These are phyloP conservation scores for Sebastes taczanowskii DNA, from an alignment of 2,797 vertebrate genomes.

Conservation along the genomic window DNA sequence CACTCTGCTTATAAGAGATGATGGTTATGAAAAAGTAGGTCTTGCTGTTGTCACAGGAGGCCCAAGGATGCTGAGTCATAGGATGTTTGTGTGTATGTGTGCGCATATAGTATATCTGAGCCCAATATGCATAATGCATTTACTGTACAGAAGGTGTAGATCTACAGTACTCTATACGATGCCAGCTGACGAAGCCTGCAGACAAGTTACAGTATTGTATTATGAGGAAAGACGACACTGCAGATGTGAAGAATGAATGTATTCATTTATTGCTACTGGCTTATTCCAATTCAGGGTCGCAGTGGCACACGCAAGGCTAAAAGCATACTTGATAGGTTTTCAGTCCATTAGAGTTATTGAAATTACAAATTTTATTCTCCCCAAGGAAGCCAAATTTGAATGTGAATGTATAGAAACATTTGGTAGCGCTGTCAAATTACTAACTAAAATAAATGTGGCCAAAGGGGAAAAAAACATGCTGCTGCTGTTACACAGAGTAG, in stretches of 20 bases:
- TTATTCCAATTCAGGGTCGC: constrained; percentile 15
- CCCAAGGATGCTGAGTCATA: constrained; percentile 55
- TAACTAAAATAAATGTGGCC: not conserved
- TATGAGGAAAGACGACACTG: constrained; percentile 18
- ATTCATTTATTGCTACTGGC: constrained; percentile 7
- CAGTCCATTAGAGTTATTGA: constrained; percentile 25
- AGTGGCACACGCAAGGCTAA: not conserved
- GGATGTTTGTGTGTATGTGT: constrained; percentile 34
- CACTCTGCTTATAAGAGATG: constrained; percentile 23
- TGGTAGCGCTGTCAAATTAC: not conserved
- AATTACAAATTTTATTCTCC: constrained; percentile 12
- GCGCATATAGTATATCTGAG: constrained; percentile 30
- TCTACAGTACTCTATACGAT: constrained; percentile 19
- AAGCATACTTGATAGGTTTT: constrained; percentile 18
- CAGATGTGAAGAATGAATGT: not conserved
- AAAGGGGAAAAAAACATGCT: not conserved
- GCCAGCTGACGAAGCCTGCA: constrained; percentile 33
- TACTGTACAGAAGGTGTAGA: constrained; percentile 19
- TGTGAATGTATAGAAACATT: not conserved
- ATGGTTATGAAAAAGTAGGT: constrained; percentile 51
- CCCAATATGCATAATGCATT: constrained; percentile 37
- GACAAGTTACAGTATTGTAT: constrained; percentile 27
- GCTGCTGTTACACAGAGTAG: not conserved
- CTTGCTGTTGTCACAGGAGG: constrained; percentile 50
- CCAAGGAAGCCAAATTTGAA: not conserved